These are phyloP conservation scores for Eptatretus atami DNA, from an alignment of 2,797 vertebrate species.

Conservation along the genomic window DNA sequence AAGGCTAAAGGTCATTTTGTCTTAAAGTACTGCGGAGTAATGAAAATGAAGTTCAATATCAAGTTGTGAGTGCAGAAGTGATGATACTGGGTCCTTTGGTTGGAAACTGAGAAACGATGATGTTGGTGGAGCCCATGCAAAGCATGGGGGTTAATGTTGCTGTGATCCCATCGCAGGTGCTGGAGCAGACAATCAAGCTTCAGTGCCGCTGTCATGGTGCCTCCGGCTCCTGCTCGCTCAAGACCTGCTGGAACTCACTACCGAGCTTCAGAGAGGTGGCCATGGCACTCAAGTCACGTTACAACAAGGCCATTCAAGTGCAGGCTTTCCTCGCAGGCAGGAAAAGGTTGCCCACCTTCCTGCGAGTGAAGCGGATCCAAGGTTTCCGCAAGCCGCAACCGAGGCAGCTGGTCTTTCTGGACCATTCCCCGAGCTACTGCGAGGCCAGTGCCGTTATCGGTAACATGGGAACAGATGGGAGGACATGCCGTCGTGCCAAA, in stretches of 20 bases:
- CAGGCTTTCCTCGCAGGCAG: background rate
- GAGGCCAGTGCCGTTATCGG: background rate
- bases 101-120: no score
- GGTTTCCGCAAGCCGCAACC: background rate
- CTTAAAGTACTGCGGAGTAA: no score
- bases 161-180: background rate
- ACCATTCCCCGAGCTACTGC: background rate
- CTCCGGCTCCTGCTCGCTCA: background rate
- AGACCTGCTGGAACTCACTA: background rate
- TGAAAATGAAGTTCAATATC: no score
- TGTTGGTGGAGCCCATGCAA: no score
- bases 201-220: background rate
- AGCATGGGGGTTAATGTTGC: no score
- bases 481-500: background rate
- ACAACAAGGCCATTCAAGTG: background rate
- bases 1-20: no score
- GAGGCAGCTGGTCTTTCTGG: slow-evolving; percentile 2
- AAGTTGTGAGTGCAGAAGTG: no score
- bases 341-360: background rate
- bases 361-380: background rate
- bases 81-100: no score
- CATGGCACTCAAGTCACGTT: background rate
- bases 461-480: background rate
- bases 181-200: background rate
- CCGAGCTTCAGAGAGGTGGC: background rate